Percentiles rank a stretch among this genome's conserved stretches.
These are phyloP conservation scores for Ricordea florida DNA, from an alignment of 92 coral and sea anemone species.

Conservation along the genomic window DNA sequence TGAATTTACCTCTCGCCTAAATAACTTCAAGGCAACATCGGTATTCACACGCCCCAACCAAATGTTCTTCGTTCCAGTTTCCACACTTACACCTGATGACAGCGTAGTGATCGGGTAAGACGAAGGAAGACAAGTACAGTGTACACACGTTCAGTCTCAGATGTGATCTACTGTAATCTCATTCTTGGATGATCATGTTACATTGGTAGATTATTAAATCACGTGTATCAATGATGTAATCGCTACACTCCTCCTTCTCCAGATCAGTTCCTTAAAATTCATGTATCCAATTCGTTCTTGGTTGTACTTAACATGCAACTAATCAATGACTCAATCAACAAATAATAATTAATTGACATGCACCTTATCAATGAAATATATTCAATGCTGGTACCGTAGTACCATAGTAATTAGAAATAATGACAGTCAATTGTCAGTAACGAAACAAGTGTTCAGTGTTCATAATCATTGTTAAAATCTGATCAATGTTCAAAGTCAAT, in stretches of 20 bases:
- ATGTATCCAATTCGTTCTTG: not conserved
- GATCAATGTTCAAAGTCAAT: not conserved
- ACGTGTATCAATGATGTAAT: not conserved
- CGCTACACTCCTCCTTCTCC: slow-evolving; percentile 34
- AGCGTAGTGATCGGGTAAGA: too few species aligned
- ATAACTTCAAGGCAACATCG: too few species aligned
- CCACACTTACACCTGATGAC: too few species aligned
- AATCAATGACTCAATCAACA: not conserved
- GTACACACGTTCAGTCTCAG: too few species aligned
- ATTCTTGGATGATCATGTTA: not conserved
- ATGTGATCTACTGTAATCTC: not conserved
- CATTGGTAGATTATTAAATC: not conserved
- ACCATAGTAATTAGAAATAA: not conserved
- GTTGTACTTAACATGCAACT: not conserved
- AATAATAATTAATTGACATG: not conserved
- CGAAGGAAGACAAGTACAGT: too few species aligned
- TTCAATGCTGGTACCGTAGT: not conserved
- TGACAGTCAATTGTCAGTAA: not conserved
- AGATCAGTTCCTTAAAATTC: slow-evolving; percentile 6
- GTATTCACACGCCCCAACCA: too few species aligned
- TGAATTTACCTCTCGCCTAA: too few species aligned
- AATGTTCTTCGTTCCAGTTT: too few species aligned
- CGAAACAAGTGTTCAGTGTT: slow-evolving; percentile 11
- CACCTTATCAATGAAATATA: not conserved
- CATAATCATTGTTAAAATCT: slow-evolving; percentile 12